These are phyloP conservation scores for Erynnis tages DNA, from an alignment of 2,888 invertebrate species.

Conservation along the genomic window DNA sequence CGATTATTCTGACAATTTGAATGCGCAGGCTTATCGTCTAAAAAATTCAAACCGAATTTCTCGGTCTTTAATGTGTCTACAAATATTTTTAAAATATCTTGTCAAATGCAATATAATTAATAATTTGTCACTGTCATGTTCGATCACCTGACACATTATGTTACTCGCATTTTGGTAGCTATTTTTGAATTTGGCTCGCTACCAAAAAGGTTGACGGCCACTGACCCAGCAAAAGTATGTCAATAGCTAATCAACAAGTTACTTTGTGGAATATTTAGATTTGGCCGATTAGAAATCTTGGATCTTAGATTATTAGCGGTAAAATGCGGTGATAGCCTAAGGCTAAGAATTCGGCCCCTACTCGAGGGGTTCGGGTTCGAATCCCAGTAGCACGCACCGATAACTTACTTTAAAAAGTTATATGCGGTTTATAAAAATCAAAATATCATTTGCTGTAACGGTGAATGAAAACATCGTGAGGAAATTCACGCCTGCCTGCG, in stretches of 20 bases:
- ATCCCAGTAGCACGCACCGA: too few species aligned
- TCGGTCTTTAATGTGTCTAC: neutral
- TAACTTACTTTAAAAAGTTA: too few species aligned
- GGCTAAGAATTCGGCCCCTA: too few species aligned
- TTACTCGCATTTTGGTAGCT: constrained; percentile 9
- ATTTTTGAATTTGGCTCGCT: constrained; percentile 10
- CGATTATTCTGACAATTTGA: too few species aligned
- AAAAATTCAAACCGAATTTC: too few species aligned
- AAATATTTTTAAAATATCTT: neutral
- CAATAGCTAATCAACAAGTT: constrained; percentile 16
- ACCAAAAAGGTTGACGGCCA: constrained; percentile 19
- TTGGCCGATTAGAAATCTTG: constrained; percentile 10
- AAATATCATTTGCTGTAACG: too few species aligned
- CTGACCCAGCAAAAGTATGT: constrained; percentile 23
- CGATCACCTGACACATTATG: constrained; percentile 8
- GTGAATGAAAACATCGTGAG: too few species aligned
- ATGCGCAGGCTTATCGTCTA: too few species aligned
- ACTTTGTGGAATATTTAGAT: constrained; percentile 17
- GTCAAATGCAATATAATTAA: neutral
- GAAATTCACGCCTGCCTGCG: too few species aligned
- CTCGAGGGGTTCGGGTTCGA: too few species aligned
- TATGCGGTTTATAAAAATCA: too few species aligned
- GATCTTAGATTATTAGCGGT: neutral
- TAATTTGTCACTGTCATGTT: constrained; percentile 2
- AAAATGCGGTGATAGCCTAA: too few species aligned